Percentiles rank a stretch among this genome's conserved stretches.
Evolutionary conservation across 2,797 vertebrate genomes (phyloP).

Genomic region (Toxotes lorentzi): DNA sequence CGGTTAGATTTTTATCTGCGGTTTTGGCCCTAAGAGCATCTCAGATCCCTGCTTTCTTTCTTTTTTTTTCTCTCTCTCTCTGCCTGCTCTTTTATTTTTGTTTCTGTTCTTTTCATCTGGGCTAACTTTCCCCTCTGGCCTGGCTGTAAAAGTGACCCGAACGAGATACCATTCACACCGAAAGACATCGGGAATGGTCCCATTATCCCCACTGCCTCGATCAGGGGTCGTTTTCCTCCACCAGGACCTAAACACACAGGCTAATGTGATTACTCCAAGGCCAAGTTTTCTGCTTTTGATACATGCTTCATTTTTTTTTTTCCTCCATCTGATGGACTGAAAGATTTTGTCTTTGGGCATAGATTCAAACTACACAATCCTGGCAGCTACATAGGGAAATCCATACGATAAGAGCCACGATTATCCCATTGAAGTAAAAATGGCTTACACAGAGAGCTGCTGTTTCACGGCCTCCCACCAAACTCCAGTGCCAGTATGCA

Average conservation of each 20-base stretch:
- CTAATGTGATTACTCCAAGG: slow-evolving; percentile 42
- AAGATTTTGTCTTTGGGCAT: slow-evolving; percentile 49
- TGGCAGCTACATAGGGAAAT: slow-evolving; percentile 46
- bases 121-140: slow-evolving; percentile 69
- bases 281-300: slow-evolving; percentile 44
- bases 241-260: slow-evolving; percentile 38
- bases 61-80: slow-evolving; percentile 20
- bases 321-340: slow-evolving; percentile 19
- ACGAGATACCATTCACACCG: slow-evolving; percentile 62
- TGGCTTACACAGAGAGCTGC: slow-evolving; percentile 37
- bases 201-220: slow-evolving; percentile 30
- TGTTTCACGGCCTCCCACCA: slow-evolving; percentile 13
- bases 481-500: slow-evolving; percentile 17
- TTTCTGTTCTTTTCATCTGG: slow-evolving; percentile 72
- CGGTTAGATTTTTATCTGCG: slow-evolving; percentile 84
- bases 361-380: slow-evolving; percentile 47
- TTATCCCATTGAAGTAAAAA: slow-evolving; percentile 44
- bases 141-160: slow-evolving; percentile 64
- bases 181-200: slow-evolving; percentile 41
- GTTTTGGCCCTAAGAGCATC: slow-evolving; percentile 79
- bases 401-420: slow-evolving; percentile 43
- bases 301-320: not conserved
- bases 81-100: slow-evolving; percentile 66
- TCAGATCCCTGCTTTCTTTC: slow-evolving; percentile 53
- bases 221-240: slow-evolving; percentile 29